These are phyloP conservation scores for Arnoldichthys spilopterus DNA, from an alignment of 2,797 vertebrate genomes.

Conservation along the genomic window DNA sequence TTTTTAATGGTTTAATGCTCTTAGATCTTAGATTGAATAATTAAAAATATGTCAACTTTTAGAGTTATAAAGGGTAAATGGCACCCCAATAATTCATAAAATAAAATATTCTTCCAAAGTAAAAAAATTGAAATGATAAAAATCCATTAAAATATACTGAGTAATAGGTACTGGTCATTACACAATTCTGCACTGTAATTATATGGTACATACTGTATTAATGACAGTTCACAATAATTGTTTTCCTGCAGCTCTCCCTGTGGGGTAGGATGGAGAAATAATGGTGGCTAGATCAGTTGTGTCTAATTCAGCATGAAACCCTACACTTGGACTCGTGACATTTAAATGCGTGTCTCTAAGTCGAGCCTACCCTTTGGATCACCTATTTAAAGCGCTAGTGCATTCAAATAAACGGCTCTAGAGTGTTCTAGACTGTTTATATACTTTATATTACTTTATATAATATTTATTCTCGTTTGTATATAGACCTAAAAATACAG, in stretches of 20 bases:
- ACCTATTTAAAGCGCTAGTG: constrained; percentile 39
- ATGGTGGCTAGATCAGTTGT: constrained; percentile 7
- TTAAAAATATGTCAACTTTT: too few relatives aligned
- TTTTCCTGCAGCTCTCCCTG: background rate
- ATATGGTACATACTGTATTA: background rate
- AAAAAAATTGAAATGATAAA: too few relatives aligned
- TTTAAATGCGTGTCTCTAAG: constrained; percentile 41
- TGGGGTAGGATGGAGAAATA: background rate
- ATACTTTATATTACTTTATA: constrained; percentile 6
- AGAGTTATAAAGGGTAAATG: too few relatives aligned
- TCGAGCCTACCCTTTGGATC: constrained; percentile 12
- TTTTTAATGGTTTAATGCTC: too few relatives aligned
- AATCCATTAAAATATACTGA: too few relatives aligned
- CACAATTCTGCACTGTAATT: too few relatives aligned
- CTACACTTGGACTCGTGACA: constrained; percentile 44
- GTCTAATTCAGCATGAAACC: constrained; percentile 36
- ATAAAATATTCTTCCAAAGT: too few relatives aligned
- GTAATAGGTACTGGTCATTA: too few relatives aligned
- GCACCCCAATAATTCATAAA: too few relatives aligned
- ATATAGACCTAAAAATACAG: background rate
- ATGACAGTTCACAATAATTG: background rate
- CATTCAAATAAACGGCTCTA: background rate
- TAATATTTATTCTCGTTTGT: too few relatives aligned
- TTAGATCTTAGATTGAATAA: too few relatives aligned
- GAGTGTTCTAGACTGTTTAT: constrained; percentile 18